Evolutionary conservation across 2,797 vertebrate species (phyloP), one percentile per base, ranked within the genome.

Genomic region (Hypotaenidia philippensis): DNA sequence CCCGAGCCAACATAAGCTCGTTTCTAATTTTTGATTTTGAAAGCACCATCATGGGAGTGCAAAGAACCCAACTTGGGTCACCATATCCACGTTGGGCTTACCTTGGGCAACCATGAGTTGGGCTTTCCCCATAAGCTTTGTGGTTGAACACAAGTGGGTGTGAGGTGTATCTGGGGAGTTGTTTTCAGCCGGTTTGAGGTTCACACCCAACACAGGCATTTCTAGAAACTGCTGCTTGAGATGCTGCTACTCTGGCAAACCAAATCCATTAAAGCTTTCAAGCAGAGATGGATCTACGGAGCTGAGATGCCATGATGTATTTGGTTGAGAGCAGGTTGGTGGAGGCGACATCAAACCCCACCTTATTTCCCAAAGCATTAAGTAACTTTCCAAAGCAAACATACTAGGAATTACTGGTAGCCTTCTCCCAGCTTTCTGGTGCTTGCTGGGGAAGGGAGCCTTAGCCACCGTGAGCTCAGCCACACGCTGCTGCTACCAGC

Each of bases 41-140:
- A 63, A 85, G 13, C 56, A 49, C 32, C 22, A 0, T 27, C 31
- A 19, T 61, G 53, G 34, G 27, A 53, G 23, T 1, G 3, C 7
- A 56, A 31, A 14, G n/a, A 84, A 5, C 26, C 68, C 29, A 64
- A 5, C 31, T 36, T 10, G 10, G 26, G 61, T 63, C 77, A 93
- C 31, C 4, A 0, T 3, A 0, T 21, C 59, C n/a, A 8, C 40
- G 27, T 13, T 45, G 57, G 44, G 22, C 23, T 70, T 44, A 4
- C 44, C 36, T 80, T 47, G 32, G 59, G 47, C 25, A 55, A 22
- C 10, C 47, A 4, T 4, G 40, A 18, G 26, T 55, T 57, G 52
- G 25, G 32, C 34, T 65, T 75, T 83, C 61, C 53, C 32, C 36
- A 2, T 27, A 13, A 21, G 34, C 18, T 55, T 60, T 83, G 53